These are phyloP conservation scores for Calyptommatus sinebrachiatus DNA, from an alignment of 2,113 vertebrate genomes.

Conservation along the genomic window DNA sequence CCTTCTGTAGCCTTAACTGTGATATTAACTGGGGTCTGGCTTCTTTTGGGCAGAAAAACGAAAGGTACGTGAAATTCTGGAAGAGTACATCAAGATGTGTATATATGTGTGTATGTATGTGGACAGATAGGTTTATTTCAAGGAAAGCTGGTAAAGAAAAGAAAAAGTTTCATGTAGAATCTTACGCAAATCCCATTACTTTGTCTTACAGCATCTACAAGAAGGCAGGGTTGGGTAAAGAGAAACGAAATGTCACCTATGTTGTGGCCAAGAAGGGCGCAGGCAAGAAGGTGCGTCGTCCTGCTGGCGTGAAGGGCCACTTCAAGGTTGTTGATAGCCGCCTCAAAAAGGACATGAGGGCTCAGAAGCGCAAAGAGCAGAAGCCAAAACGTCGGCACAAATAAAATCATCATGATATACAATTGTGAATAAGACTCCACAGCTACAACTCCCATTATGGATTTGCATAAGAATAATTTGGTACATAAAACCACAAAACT, in stretches of 20 bases:
- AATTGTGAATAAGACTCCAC: neutral
- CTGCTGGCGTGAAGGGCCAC: conserved; percentile 85
- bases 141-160: neutral
- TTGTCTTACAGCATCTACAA: conserved; percentile 86
- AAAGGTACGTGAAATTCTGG: too few species aligned
- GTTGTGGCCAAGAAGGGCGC: conserved; percentile 88
- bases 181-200: neutral
- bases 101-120: too few species aligned
- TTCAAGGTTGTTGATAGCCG: conserved; percentile 92
- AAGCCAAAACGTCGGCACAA: conserved; percentile 58
- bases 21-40: neutral
- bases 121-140: too few species aligned
- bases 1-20: neutral
- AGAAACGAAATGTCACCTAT: conserved; percentile 91
- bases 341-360: conserved; percentile 91
- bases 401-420: neutral
- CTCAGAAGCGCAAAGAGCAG: conserved; percentile 81
- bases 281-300: conserved; percentile 84
- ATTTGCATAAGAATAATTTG: neutral
- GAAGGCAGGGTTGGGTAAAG: conserved; percentile 90
- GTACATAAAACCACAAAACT: neutral
- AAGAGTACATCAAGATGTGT: too few species aligned
- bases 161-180: neutral
- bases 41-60: neutral
- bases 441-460: neutral